Percentiles rank a stretch among this genome's conserved stretches.
These are phyloP conservation scores for Drosophila merina DNA, from an alignment of 2,888 invertebrate species.

Conservation along the genomic window DNA sequence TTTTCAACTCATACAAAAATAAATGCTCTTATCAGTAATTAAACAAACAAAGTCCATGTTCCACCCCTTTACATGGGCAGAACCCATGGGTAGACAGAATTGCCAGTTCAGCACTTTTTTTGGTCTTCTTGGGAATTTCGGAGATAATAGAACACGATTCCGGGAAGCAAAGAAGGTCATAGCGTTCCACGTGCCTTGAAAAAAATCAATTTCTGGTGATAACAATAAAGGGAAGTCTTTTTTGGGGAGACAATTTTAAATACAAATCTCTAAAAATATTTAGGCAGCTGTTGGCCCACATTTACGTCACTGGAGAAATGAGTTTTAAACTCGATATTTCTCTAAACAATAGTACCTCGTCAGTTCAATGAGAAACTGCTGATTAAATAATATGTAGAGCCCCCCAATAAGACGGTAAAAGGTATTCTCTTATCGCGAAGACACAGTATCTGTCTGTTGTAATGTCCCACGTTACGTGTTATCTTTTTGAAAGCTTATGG, in stretches of 20 bases:
- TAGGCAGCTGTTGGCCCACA: conserved; percentile 18
- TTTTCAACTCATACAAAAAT: background rate
- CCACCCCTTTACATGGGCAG: background rate
- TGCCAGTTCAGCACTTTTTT: background rate
- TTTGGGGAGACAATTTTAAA: background rate
- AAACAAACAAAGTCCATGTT: background rate
- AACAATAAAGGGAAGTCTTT: background rate
- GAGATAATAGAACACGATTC: conserved; percentile 21
- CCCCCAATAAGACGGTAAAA: background rate
- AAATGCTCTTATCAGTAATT: conserved; percentile 10
- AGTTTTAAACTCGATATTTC: background rate
- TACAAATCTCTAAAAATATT: conserved; percentile 19
- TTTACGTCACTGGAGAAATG: conserved; percentile 28
- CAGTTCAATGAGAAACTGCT: conserved; percentile 19
- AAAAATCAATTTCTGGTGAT: background rate
- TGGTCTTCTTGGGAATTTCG: conserved; percentile 5
- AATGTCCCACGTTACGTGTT: conserved; percentile 4
- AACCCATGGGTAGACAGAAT: background rate
- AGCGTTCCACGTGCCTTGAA: background rate
- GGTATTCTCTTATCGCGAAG: conserved; percentile 15
- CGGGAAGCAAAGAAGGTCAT: conserved; percentile 16
- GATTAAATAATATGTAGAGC: conserved; percentile 32
- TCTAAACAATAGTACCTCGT: background rate
- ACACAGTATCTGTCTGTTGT: conserved; percentile 17
- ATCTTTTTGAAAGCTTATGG: conserved; percentile 3